These are phyloP conservation scores for Ochlodes sylvanus DNA, from an alignment of 2,888 invertebrate species.

Conservation along the genomic window DNA sequence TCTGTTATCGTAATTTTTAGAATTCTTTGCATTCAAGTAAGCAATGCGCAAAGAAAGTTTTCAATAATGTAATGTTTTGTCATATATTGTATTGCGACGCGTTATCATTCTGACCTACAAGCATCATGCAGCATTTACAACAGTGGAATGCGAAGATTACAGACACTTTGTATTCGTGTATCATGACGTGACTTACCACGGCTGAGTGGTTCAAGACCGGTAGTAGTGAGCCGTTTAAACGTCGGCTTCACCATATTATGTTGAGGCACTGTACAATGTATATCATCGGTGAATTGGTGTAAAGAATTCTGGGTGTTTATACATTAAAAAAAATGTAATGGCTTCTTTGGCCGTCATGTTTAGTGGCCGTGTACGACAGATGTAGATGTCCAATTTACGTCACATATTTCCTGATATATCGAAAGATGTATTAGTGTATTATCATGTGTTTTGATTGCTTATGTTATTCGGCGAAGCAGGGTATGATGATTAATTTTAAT, in stretches of 20 bases:
- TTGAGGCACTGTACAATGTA: slow-evolving; percentile 24
- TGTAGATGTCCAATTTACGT: not conserved
- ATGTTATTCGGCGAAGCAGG: slow-evolving; percentile 51
- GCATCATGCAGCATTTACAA: slow-evolving; percentile 23
- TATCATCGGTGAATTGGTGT: slow-evolving; percentile 41
- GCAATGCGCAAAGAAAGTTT: not conserved
- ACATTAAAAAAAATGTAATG: slow-evolving; percentile 5
- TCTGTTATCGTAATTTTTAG: not conserved
- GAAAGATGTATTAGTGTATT: slow-evolving; percentile 49
- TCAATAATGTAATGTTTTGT: not conserved
- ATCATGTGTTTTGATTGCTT: slow-evolving; percentile 68
- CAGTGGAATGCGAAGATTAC: slow-evolving; percentile 34
- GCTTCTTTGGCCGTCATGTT: slow-evolving; percentile 43
- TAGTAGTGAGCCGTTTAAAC: slow-evolving; percentile 41
- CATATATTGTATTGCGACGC: not conserved
- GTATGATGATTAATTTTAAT: slow-evolving; percentile 43
- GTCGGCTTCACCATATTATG: slow-evolving; percentile 21
- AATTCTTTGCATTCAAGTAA: not conserved
- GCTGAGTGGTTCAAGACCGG: slow-evolving; percentile 46
- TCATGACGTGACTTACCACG: slow-evolving; percentile 43
- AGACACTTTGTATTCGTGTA: slow-evolving; percentile 37
- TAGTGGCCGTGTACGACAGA: slow-evolving; percentile 28
- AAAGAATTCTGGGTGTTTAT: slow-evolving; percentile 43
- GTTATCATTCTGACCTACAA: slow-evolving; percentile 20
- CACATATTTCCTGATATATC: slow-evolving; percentile 51